Evolutionary conservation across 2,888 invertebrate genomes (phyloP), one percentile per base, ranked within the genome.

Genomic region (Zeuzera pyrina): DNA sequence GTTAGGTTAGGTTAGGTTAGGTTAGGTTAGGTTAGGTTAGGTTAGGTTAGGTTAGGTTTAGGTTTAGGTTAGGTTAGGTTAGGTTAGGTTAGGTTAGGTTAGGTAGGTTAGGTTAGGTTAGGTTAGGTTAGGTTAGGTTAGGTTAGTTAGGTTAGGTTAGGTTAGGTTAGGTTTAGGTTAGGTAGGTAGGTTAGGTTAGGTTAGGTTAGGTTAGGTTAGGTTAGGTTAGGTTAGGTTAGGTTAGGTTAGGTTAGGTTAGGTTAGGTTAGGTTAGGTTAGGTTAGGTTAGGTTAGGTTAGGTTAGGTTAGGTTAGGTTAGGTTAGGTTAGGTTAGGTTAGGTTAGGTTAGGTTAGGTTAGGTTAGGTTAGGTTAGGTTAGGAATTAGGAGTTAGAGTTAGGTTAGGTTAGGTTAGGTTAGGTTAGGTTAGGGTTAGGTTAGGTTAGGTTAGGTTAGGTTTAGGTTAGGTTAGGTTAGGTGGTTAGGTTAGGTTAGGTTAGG

Each of bases 381-480:
- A n/a, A n/a, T n/a, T n/a, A n/a, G n/a, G n/a, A n/a, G n/a, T n/a
- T n/a, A n/a, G 30, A 31, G 41, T 41, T 41, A 40, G 40, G 40
- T 40, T 40, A 36, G 36, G 40, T 40, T 36, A 36, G 40, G 36
- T 40, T 36, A 36, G 30, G 30, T 23, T 23, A 23, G 23, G 23
- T 39, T 39, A 39, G 37, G 42, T 36, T 39, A 39, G 39, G n/a
- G 38, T 39, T 42, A 42, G 42, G 42, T 42, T 39, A 37, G 42
- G 42, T 42, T 42, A 39, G 42, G 42, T 42, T 42, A 39, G 42
- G 39, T 38, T 42, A 36, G 39, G 39, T 42, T 40, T 43, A 37
- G 40, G 40, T 43, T 40, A 39, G 43, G 43, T 43, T 43, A 43
- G 43, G 43, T 41, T 43, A 45, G 43, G 41, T 44, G 39, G 38